Base-by-base conservation (phyloP, 2,888 invertebrate genomes). In the Dasypolia templi region DNA sequence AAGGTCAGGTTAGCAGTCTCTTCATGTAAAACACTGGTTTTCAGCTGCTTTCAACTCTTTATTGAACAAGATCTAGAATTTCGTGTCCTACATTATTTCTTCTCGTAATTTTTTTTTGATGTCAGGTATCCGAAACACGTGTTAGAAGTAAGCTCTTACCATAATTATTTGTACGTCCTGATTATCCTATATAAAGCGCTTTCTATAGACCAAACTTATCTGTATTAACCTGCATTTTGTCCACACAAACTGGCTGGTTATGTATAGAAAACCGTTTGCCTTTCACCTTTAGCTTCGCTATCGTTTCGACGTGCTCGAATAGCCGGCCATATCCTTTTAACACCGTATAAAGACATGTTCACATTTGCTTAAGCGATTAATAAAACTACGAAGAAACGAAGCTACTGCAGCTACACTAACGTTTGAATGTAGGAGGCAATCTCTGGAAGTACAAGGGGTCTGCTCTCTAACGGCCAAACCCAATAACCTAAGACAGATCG, bases 161-260 rank as follows among this genome's bases (percentile, higher is more conserved):
- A 72, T 79, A 79, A 79, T 76, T 62, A 76, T 76, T 76, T 79
- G 79, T 76, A 79, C 44, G 26, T 35, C 42, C 49, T 62, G 79
- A 72, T 81, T 53, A 49, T 26, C 29, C 59, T 75, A 49, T 66
- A 66, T 62, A 77, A 79, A 32, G 5, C 26, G 12, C 12, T 35
- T 64, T 67, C 64, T 71, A 71, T 59, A 64, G 64, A 17, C 39
- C 51, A 55, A 55, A 78, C 79, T 78, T 80, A 78, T 72, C 83
- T 53, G 65, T 67, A 78, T 72, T 82, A 72, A 72, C 79, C 80
- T 83, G 72, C 72, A 78, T 78, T 77, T 64, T 65, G 61, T 77
- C 55, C 67, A 14, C 53, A 64, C 55, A 77, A 65, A 82, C 78
- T 59, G 82, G 53, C 44, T 32, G 59, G 67, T 65, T 64, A 72